phyloP scores from a whole-genome alignment of 2,113 vertebrate genomes.

The Micronisus gabar region DNA sequence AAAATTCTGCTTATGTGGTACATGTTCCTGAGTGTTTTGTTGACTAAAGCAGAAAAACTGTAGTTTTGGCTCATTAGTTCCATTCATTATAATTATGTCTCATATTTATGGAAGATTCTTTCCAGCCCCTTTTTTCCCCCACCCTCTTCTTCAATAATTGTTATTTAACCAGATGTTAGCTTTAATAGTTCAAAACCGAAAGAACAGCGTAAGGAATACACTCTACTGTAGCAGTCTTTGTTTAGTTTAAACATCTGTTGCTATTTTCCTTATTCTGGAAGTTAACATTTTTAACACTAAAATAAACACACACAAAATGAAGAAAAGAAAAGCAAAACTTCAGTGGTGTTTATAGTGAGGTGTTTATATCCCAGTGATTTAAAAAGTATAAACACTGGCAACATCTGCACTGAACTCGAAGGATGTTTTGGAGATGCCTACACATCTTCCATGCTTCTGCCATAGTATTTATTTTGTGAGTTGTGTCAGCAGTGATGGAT shows the following conservation, averaged over 20 bases:
- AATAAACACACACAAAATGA: conserved; percentile 67
- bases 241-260: conserved; percentile 70
- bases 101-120: background rate
- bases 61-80: background rate
- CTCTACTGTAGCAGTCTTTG: background rate
- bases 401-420: conserved; percentile 53
- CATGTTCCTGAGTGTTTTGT: background rate
- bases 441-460: background rate
- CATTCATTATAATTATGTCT: background rate
- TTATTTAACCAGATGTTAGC: background rate
- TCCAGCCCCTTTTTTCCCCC: background rate
- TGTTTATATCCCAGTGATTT: conserved; percentile 60
- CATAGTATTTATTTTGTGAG: background rate
- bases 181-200: conserved; percentile 43
- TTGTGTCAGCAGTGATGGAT: background rate
- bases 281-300: conserved; percentile 71
- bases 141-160: background rate
- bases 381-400: conserved; percentile 52
- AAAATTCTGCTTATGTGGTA: background rate
- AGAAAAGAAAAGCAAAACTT: conserved; percentile 59
- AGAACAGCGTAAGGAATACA: background rate
- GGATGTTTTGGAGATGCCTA: conserved; percentile 27
- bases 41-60: background rate
- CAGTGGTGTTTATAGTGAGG: conserved; percentile 55
- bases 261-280: conserved; percentile 66